These are phyloP conservation scores for Lophura nycthemera DNA, from an alignment of 2,113 vertebrate genomes.

Conservation along the genomic window DNA sequence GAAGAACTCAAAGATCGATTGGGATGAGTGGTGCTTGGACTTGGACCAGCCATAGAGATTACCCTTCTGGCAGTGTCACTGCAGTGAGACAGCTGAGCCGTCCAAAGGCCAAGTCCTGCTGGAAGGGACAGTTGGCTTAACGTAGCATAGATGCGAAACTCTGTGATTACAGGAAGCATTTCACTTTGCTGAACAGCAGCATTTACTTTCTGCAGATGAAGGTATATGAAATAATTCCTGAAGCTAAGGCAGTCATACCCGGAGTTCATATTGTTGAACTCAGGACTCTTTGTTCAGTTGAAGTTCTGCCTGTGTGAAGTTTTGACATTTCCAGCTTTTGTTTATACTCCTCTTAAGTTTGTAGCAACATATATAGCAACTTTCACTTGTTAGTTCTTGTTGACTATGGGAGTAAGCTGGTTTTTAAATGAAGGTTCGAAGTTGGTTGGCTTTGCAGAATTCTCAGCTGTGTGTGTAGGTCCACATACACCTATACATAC, in stretches of 20 bases:
- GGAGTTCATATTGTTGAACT: background rate
- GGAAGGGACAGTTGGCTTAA: background rate
- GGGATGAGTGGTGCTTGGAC: background rate
- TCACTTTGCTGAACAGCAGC: background rate
- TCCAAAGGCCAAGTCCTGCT: background rate
- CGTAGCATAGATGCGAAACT: background rate
- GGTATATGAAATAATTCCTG: background rate
- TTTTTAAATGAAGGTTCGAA: background rate
- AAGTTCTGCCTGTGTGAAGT: background rate
- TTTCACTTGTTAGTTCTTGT: background rate
- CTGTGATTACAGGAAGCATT: rapidly evolving
- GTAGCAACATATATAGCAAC: background rate
- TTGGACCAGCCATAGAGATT: background rate
- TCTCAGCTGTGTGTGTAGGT: background rate
- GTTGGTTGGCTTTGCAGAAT: background rate
- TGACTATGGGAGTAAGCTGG: background rate
- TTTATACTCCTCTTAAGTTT: background rate
- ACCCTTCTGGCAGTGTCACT: background rate
- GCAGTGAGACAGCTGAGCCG: background rate
- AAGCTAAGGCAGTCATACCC: background rate
- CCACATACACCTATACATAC: rapidly evolving
- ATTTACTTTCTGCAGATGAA: background rate
- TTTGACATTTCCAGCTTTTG: background rate
- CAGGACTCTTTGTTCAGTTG: background rate
- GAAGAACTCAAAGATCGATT: background rate